Conservation (phyloP, 2,888 invertebrate genomes). For the Bembecia ichneumoniformis region DNA sequence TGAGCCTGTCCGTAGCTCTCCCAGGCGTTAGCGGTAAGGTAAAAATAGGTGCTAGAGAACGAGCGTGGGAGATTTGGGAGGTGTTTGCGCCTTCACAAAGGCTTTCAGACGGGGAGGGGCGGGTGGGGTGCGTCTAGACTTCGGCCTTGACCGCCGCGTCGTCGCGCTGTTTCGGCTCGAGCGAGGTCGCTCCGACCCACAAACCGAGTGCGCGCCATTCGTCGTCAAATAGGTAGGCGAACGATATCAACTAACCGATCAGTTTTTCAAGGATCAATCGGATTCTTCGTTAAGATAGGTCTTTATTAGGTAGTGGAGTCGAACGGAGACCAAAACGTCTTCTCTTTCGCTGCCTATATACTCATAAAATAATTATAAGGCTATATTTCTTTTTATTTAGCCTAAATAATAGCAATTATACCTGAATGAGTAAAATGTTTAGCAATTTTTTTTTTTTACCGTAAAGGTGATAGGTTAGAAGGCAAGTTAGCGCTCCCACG, state of each 20-base stretch:
- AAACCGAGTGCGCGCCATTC: slow-evolving; percentile 38
- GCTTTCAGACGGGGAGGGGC: slow-evolving; percentile 23
- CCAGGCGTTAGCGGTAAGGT: slow-evolving; percentile 47
- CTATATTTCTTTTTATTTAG: no score
- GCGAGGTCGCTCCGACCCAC: slow-evolving; percentile 56
- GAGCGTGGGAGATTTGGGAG: slow-evolving; percentile 17
- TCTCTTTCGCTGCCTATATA: no score
- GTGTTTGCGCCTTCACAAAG: not conserved
- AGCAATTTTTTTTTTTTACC: no score
- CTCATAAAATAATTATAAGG: no score
- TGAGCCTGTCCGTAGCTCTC: slow-evolving; percentile 15
- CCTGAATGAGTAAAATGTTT: no score
- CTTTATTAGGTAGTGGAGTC: no score
- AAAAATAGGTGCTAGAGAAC: slow-evolving; percentile 42
- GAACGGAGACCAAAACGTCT: no score
- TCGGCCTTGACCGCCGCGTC: slow-evolving; percentile 69
- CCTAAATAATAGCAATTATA: no score
- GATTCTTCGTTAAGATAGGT: no score
- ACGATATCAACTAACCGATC: slow-evolving; percentile 4
- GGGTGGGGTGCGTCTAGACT: slow-evolving; percentile 21
- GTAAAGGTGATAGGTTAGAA: no score
- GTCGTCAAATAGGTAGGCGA: not conserved
- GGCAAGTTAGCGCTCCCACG: no score
- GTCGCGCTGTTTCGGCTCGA: slow-evolving; percentile 62
- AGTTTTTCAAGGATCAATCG: slow-evolving; percentile 11